These are phyloP conservation scores for Ameiurus melas DNA, from an alignment of 2,113 vertebrate species.

Conservation along the genomic window DNA sequence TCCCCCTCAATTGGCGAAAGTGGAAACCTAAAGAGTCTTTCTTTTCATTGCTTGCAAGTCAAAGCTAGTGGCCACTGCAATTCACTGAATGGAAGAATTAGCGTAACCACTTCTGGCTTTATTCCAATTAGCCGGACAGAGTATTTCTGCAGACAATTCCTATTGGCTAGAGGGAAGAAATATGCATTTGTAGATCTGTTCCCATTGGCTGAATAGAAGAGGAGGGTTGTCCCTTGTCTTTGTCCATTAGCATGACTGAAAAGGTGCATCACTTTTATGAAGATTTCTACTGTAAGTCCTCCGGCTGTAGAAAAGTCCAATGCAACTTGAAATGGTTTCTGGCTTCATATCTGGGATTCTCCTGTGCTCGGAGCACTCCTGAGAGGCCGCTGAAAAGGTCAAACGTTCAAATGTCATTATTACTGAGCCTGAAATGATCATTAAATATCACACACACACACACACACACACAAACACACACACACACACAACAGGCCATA, in stretches of 20 bases:
- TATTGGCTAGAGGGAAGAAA: slow-evolving; percentile 1
- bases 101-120: background rate
- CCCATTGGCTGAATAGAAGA: background rate
- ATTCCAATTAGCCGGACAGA: background rate
- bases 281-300: background rate
- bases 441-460: too few species aligned
- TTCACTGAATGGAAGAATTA: background rate
- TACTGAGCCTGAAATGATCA: too few species aligned
- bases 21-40: background rate
- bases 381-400: slow-evolving; percentile 46
- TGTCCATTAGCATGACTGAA: background rate
- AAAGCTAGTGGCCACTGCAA: background rate
- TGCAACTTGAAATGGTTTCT: background rate
- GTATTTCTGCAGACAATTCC: background rate
- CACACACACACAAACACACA: too few species aligned
- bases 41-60: background rate
- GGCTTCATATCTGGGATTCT: slow-evolving; percentile 47
- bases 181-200: background rate
- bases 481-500: background rate
- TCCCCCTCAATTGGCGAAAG: background rate
- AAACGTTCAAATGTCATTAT: background rate
- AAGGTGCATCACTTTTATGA: background rate
- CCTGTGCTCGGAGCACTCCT: slow-evolving; percentile 36
- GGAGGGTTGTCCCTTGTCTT: background rate
- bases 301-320: background rate